Evolutionary conservation across 1,140 invertebrate genomes (phyloP).

Genomic region (Linepithema humile): DNA sequence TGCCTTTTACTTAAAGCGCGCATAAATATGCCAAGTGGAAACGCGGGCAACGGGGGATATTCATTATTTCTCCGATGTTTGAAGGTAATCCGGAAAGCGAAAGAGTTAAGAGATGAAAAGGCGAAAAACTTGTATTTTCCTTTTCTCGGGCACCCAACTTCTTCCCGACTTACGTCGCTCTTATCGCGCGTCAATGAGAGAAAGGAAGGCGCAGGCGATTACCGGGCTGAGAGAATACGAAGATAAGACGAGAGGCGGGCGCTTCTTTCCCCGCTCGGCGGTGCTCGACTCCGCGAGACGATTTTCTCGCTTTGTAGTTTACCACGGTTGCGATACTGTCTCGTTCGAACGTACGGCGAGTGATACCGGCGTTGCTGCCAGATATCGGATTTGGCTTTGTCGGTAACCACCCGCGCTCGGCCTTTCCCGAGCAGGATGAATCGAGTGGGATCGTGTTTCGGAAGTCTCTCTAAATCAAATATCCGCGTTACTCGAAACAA

Average conservation of each 20-base stretch:
- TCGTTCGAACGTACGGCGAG: constrained; percentile 48
- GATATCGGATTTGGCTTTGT: constrained; percentile 58
- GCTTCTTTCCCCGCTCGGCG: background rate
- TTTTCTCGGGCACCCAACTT: background rate
- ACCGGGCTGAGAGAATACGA: constrained; percentile 33
- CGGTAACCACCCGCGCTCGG: constrained; percentile 22
- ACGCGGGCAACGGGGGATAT: too few species aligned
- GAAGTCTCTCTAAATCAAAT: constrained; percentile 57
- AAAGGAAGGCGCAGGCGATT: constrained; percentile 31
- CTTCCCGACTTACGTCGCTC: constrained; percentile 15
- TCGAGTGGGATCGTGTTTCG: constrained; percentile 51
- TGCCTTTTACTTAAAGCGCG: background rate
- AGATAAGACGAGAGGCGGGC: constrained; percentile 12
- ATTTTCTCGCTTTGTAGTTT: constrained; percentile 51
- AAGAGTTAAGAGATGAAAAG: constrained; percentile 30
- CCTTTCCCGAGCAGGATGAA: constrained; percentile 35
- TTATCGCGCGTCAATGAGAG: constrained; percentile 48
- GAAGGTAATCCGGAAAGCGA: background rate
- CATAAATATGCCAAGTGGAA: background rate
- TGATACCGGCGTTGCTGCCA: constrained; percentile 44
- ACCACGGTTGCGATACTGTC: constrained; percentile 18
- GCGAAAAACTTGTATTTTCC: constrained; percentile 43
- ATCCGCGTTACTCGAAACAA: constrained; percentile 53
- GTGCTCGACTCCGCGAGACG: constrained; percentile 1
- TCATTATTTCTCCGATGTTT: background rate